Base-by-base conservation (phyloP, 2,113 vertebrate genomes). In the Typhlomys cinereus region DNA sequence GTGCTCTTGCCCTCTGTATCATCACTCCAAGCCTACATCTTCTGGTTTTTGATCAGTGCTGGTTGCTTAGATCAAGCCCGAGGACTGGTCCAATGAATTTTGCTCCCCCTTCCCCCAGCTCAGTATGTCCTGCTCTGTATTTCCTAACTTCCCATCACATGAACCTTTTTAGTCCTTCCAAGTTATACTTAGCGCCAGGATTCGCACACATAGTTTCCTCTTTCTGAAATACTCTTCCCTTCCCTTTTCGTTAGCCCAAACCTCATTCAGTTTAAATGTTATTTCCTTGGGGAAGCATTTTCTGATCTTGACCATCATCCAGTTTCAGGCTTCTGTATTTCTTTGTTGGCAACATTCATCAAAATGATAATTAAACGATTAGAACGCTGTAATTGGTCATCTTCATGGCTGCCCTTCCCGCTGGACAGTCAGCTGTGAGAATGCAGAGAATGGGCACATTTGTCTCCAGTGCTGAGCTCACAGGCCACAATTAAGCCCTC, bases 341-440 rank as follows among this genome's bases (percentile, higher is more conserved):
- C 48, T 67, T 71, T 85, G 69, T 87, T 78, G 91, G 87, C 84
- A 87, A 18, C 25, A 64, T 94, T 95, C 80, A 20, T 86, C 83
- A 95, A 96, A 95, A 86, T 75, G 91, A 71, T 41, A 92, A 94
- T 95, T 95, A 92, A 92, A 90, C 84, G 90, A 93, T 96, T 88
- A 83, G 89, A n/a, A n/a, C n/a, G 57, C 54, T 93, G 29, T 89
- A 85, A 89, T 94, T 90, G 48, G 75, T 93, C 93, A 88, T 61
- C 80, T 93, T 80, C 93, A 88, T 92, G 74, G 69, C 25, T 88
- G 44, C 61, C 61, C 91, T 95, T 80, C 62, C 61, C 11, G 25
- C 36, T 73, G 3, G 46, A 54, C 29, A 23, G 7, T 59, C 67
- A 36, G 12, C 41, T 70, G 64, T 2, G 79, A 88, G 62, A 79